A percentile compares a stretch with the other conserved stretches of the same genome.
These are phyloP conservation scores for Eutolmus rufibarbis DNA, from an alignment of 2,888 invertebrate genomes.

Conservation along the genomic window DNA sequence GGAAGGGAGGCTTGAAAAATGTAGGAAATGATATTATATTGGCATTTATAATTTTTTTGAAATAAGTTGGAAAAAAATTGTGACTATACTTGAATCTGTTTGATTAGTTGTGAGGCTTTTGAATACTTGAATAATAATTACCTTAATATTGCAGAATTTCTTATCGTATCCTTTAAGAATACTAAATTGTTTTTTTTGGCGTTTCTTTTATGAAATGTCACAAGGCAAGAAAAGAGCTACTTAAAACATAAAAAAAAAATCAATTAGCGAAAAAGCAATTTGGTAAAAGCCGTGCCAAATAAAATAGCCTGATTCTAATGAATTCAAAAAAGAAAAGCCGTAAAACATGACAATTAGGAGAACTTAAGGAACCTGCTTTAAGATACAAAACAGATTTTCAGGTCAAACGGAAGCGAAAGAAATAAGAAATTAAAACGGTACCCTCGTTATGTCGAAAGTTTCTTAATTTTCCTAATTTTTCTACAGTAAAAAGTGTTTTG, in stretches of 20 bases:
- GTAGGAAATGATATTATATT: too few species aligned
- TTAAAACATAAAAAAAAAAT: neutral
- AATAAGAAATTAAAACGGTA: neutral
- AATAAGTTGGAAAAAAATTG: too few species aligned
- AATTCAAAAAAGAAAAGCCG: neutral
- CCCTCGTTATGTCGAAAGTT: neutral
- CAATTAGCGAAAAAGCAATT: neutral
- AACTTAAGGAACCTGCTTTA: neutral
- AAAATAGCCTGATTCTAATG: neutral
- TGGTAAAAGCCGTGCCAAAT: neutral
- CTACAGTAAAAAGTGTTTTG: neutral
- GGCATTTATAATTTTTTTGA: too few species aligned
- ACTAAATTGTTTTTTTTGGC: neutral
- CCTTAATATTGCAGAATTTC: neutral
- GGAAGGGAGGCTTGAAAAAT: too few species aligned
- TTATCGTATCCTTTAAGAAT: neutral
- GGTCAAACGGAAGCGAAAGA: neutral
- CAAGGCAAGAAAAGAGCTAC: neutral
- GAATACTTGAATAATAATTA: too few species aligned
- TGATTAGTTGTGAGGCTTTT: too few species aligned
- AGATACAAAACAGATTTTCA: neutral
- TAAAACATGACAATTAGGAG: neutral
- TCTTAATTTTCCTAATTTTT: neutral
- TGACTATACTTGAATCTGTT: too few species aligned
- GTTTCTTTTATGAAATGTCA: neutral